Evolutionary conservation across 2,113 vertebrate species (phyloP), one percentile per base, ranked within the genome.

Genomic region (Leptobrachium ailaonicum): DNA sequence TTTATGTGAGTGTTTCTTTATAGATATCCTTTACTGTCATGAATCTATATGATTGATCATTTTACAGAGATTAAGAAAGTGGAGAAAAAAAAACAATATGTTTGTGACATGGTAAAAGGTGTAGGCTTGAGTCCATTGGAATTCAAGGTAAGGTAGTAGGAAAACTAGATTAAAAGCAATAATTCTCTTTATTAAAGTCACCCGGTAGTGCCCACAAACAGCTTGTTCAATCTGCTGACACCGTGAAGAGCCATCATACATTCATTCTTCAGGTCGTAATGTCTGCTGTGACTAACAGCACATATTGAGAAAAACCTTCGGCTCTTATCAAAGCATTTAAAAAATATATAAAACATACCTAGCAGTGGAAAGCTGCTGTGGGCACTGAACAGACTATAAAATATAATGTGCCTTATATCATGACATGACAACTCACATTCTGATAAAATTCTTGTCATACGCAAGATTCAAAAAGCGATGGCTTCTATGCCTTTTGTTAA

Each of bases 111-210:
- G 13, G 56, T 14, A 5, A 58, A 12, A 14, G 20, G 5, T 58
- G 56, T 3, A 58, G 5, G 10, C 13, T 6, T 58, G 56, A 64
- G 2, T 13, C 6, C 68, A 70, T 70, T 47, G 5, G 43, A 20
- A 50, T 70, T 70, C 73, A 75, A 45, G 42, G 73, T 43, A 41
- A 64, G 42, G n/a, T 11, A 41, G 43, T 5, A 62, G 60, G 42
- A 75, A 70, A 63, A 62, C 43, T 62, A 63, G 73, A 75, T 75
- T 75, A 75, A 75, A 75, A 66, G 60, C 43, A 66, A 75, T 75
- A 66, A 64, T 75, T 75, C 44, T 66, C 40, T 13, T 75, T 66
- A 50, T 64, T 66, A 66, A 66, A 75, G 62, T 44, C 42, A 75
- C 66, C 62, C n/a, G n/a, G 47, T 50, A 50, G 41, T 70, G 68